Base-by-base conservation (phyloP, 1,140 invertebrate species). In the Sycophaga agraensis region DNA sequence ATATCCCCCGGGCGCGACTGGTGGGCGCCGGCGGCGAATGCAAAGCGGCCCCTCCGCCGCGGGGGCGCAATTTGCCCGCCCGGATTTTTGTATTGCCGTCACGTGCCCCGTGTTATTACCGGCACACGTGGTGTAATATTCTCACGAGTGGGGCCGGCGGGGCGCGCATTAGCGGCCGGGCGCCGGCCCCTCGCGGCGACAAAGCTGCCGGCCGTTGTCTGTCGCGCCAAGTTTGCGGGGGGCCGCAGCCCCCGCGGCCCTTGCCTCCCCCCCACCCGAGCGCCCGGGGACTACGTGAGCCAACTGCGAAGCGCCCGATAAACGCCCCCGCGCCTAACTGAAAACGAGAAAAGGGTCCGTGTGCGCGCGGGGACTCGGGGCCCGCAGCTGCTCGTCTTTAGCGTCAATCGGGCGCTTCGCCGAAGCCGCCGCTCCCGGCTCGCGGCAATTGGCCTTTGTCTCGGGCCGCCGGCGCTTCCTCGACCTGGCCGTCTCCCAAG, bases 111-210 rank as follows among this genome's bases (percentile, higher is more conserved):
- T 76, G 73, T 77, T 77, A 77, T 77, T 77, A 77, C 72, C 56
- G 68, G 69, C 75, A 77, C 74, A 77, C 75, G 75, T 77, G 75
- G 74, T 71, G 73, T 76, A 77, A 77, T 77, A 77, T 76, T 76
- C 72, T 69, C 51, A 37, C 22, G 22, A 40, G 37, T 24, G 17
- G 37, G 26, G 39, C 19, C 28, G 2, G 19, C 24, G 37, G 21
- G 4, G 17, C 17, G 49, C 46, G 58, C 58, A 60, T 60, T 60
- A 60, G 59, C 50, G 51, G 6, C 14, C 14, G 46, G 14, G 48
- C 19, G n/a, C n/a, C n/a, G 42, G 37, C 28, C 28, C 34, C 43
- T 17, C 21, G 22, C 16, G 40, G 17, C n/a, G 12, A n/a, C n/a
- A n/a, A n/a, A n/a, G n/a, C 59, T 26, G n/a, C n/a, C n/a, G 42